These are phyloP conservation scores for Apodemus agrarius DNA, from an alignment of 2,797 vertebrate genomes.

Conservation along the genomic window DNA sequence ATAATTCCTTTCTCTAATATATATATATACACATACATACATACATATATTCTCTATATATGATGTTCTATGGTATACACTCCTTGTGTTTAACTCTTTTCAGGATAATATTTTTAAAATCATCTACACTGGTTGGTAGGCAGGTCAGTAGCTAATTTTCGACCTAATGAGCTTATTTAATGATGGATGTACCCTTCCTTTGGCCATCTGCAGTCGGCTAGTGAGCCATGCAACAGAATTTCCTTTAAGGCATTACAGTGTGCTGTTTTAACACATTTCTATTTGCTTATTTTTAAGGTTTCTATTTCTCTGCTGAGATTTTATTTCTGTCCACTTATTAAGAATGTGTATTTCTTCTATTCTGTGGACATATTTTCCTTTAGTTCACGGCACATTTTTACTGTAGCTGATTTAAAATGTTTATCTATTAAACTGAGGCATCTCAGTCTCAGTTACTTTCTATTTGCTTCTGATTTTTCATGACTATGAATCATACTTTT, in stretches of 20 bases:
- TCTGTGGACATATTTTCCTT: background rate
- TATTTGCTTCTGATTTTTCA: background rate
- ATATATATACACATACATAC: no score
- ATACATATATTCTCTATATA: background rate
- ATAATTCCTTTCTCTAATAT: background rate
- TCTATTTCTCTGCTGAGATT: slow-evolving; percentile 6
- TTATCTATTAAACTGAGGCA: background rate
- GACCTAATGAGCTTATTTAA: background rate
- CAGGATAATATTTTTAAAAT: background rate
- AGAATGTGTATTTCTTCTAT: background rate
- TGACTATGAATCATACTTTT: background rate
- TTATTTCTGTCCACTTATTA: slow-evolving; percentile 39
- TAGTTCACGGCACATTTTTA: background rate
- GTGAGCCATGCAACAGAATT: background rate
- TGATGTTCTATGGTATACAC: background rate
- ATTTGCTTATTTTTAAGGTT: background rate
- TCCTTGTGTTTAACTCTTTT: background rate
- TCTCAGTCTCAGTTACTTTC: background rate
- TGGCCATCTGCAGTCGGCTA: background rate
- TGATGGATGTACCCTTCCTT: background rate
- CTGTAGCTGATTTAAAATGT: slow-evolving; percentile 3
- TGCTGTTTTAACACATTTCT: background rate
- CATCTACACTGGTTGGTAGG: background rate
- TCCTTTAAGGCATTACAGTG: background rate
- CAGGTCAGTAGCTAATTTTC: background rate